A percentile compares a stretch with the other conserved stretches of the same genome.
These are phyloP conservation scores for Agelaius phoeniceus DNA, from an alignment of 2,113 vertebrate species.

Conservation along the genomic window DNA sequence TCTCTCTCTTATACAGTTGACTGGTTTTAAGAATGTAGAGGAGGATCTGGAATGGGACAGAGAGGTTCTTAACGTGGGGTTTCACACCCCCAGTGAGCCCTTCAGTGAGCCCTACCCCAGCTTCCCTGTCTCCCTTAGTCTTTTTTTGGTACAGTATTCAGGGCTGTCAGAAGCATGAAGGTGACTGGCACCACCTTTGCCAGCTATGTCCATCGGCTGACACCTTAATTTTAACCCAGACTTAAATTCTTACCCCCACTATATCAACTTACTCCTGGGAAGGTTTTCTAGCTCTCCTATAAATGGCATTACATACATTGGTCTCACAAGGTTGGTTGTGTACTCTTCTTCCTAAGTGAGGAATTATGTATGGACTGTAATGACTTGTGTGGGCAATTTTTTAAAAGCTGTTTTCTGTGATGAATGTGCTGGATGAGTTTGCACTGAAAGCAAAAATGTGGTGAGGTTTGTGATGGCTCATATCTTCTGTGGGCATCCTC, in stretches of 20 bases:
- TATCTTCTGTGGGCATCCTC: background rate
- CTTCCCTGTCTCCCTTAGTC: background rate
- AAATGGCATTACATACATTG: background rate
- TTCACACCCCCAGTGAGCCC: background rate
- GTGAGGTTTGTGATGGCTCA: background rate
- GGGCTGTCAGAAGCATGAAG: background rate
- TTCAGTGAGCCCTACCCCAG: background rate
- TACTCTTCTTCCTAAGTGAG: background rate
- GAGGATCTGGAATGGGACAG: background rate
- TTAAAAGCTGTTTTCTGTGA: background rate
- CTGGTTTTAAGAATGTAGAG: background rate
- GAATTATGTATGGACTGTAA: background rate
- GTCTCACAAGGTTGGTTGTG: background rate
- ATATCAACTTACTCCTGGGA: background rate
- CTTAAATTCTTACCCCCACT: background rate
- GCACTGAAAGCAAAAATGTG: background rate
- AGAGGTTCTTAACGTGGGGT: fast-evolving
- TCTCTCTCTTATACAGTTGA: background rate
- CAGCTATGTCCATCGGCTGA: fast-evolving
- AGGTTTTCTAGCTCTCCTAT: background rate
- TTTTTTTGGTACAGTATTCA: background rate
- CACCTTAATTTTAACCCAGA: background rate
- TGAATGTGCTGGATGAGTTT: background rate
- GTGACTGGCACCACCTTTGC: background rate
- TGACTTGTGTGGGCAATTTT: background rate